Percentiles rank a stretch among this genome's conserved stretches.
phyloP scores from a whole-genome alignment of 2,888 invertebrate species.

The Apodemia mormo region DNA sequence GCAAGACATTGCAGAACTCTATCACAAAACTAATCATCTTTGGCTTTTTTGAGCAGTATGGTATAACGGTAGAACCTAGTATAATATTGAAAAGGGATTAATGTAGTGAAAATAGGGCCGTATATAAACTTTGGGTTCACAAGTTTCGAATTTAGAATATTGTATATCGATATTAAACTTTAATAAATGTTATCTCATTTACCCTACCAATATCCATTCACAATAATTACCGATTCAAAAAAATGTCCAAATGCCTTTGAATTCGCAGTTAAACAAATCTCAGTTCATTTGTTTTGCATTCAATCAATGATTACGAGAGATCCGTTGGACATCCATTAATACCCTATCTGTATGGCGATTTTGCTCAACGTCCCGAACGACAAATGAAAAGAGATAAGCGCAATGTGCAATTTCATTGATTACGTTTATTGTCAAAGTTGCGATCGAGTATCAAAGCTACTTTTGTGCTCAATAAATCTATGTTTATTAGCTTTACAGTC shows the following conservation, averaged over 20 bases:
- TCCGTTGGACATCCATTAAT: not conserved
- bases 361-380: conserved; percentile 5
- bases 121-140: too few species aligned
- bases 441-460: not conserved
- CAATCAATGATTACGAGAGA: not conserved
- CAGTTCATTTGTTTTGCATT: conserved; percentile 4
- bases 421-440: conserved; percentile 20
- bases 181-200: too few species aligned
- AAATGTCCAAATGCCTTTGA: not conserved
- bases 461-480: conserved; percentile 13
- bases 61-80: not conserved
- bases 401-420: conserved; percentile 22
- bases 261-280: not conserved
- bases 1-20: too few species aligned
- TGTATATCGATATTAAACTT: too few species aligned
- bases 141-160: too few species aligned
- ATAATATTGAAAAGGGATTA: not conserved
- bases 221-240: not conserved
- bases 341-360: conserved; percentile 6
- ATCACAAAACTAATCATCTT: too few species aligned
- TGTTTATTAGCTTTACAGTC: not conserved
- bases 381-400: not conserved
- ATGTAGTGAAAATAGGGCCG: too few species aligned
- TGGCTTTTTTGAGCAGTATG: too few species aligned
- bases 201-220: not conserved